phyloP scores from a whole-genome alignment of 2,113 vertebrate genomes.

The Pimephales promelas region DNA sequence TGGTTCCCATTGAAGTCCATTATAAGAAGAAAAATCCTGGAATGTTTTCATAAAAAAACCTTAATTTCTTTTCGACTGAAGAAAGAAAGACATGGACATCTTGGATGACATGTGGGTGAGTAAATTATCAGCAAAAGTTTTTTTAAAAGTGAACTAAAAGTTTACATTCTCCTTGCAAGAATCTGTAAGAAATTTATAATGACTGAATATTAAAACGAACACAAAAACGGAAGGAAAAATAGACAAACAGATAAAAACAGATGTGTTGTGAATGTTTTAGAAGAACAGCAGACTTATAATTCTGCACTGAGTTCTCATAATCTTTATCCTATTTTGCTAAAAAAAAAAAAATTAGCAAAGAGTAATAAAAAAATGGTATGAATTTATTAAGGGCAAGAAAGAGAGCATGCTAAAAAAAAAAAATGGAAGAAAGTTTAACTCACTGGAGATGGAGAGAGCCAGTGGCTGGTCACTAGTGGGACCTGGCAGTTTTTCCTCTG shows the following conservation, averaged over 20 bases:
- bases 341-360: no score
- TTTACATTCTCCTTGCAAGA: neutral
- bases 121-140: no score
- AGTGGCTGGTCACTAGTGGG: neutral
- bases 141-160: no score
- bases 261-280: neutral
- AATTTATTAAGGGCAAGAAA: neutral
- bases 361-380: neutral
- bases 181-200: neutral
- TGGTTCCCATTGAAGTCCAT: no score
- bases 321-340: neutral
- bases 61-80: no score
- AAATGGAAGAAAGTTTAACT: constrained; percentile 1
- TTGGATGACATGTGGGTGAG: no score
- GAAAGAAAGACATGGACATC: no score
- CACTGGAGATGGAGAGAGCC: constrained; percentile 17
- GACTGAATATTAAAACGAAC: neutral
- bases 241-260: neutral
- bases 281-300: neutral
- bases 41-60: no score
- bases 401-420: neutral
- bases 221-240: neutral
- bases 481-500: neutral
- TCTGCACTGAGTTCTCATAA: neutral
- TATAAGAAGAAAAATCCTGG: no score